Evolutionary conservation across 2,888 invertebrate species (phyloP).

Genomic region (Junonia oenone): DNA sequence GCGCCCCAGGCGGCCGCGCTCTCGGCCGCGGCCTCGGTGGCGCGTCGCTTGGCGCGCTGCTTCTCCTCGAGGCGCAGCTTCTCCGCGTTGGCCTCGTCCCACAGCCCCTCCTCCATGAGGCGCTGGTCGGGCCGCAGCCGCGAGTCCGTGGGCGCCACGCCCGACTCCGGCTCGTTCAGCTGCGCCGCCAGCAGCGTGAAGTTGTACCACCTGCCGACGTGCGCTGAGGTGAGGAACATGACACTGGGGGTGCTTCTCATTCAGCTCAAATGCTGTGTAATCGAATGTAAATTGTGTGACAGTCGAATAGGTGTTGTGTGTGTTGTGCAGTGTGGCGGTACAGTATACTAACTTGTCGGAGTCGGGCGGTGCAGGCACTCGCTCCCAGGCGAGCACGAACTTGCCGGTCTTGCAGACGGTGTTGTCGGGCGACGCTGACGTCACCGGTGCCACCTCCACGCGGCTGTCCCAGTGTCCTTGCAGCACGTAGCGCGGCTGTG

Average conservation of each 20-base stretch:
- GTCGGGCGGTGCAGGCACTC: constrained; percentile 85
- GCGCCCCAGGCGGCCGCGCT: constrained; percentile 81
- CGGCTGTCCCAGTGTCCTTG: constrained; percentile 97
- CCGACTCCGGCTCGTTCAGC: constrained; percentile 95
- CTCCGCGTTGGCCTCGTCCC: constrained; percentile 94
- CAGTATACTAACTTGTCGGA: constrained; percentile 81
- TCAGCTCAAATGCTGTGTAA: too few species aligned
- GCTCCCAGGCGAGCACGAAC: constrained; percentile 91
- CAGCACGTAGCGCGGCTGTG: constrained; percentile 87
- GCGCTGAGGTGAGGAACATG: too few species aligned
- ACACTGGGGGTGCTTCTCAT: background rate
- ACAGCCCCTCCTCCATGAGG: constrained; percentile 95
- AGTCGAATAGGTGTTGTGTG: too few species aligned
- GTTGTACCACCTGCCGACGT: constrained; percentile 92
- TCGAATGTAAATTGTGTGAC: too few species aligned
- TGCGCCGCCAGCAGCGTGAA: constrained; percentile 97
- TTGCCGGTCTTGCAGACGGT: constrained; percentile 96
- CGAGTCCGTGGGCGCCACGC: constrained; percentile 96
- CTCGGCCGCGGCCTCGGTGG: constrained; percentile 90
- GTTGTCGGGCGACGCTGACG: constrained; percentile 85
- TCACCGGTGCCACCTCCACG: constrained; percentile 96
- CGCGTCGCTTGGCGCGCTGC: constrained; percentile 89
- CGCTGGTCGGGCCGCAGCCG: constrained; percentile 96
- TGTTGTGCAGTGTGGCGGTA: too few species aligned
- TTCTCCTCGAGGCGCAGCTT: constrained; percentile 95